These are phyloP conservation scores for Trichechus manatus DNA, from an alignment of 2,113 vertebrate species.

Conservation along the genomic window DNA sequence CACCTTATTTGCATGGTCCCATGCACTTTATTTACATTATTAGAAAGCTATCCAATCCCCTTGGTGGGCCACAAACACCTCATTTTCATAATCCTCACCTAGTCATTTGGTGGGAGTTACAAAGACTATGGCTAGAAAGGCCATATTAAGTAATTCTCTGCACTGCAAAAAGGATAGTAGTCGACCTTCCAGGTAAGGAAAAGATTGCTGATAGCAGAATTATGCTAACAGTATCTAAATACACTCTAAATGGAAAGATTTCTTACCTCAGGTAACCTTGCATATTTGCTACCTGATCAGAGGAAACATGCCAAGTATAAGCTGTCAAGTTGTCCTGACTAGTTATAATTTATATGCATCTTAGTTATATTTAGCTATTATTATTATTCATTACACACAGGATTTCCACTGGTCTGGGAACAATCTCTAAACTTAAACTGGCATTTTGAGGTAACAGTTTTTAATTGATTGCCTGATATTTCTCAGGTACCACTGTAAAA, in stretches of 20 bases:
- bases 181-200: not conserved
- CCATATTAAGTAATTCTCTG: no score
- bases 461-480: not conserved
- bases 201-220: not conserved
- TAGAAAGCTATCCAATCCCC: no score
- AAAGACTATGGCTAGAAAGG: no score
- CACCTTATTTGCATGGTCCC: no score
- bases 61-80: no score
- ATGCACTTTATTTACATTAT: no score
- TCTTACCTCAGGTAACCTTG: not conserved
- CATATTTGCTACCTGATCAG: not conserved
- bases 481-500: not conserved
- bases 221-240: not conserved
- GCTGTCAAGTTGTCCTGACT: not conserved
- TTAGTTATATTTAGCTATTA: conserved; percentile 10
- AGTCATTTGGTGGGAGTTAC: no score
- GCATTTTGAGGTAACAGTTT: not conserved
- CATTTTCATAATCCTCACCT: no score
- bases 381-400: not conserved
- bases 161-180: not conserved
- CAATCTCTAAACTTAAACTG: not conserved
- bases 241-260: not conserved
- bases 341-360: conserved; percentile 1
- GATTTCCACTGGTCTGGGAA: not conserved
- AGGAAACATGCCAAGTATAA: not conserved